Conservation (phyloP, 2,113 vertebrate species). For the Tachysurus vachellii region DNA sequence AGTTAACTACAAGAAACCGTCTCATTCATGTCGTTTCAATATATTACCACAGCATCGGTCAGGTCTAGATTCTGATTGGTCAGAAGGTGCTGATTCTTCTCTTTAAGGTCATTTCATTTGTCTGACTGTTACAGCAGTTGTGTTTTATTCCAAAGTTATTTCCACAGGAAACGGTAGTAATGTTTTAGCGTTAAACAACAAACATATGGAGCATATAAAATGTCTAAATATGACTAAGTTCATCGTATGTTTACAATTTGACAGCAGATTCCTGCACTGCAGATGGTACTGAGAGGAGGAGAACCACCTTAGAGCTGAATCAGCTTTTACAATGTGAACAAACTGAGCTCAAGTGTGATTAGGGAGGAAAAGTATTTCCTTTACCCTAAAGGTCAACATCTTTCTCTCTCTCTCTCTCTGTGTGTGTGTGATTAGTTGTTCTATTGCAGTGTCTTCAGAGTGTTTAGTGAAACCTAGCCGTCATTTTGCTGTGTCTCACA, state of each 20-base stretch:
- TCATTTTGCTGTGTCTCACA: conserved; percentile 12
- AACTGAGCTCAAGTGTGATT: not conserved
- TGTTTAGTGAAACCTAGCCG: conserved; percentile 11
- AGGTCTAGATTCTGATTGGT: not conserved
- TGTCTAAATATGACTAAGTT: not conserved
- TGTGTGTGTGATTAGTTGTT: not conserved
- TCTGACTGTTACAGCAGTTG: not conserved
- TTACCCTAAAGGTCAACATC: conserved; percentile 35
- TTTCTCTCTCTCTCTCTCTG: not conserved
- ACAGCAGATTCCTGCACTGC: not conserved
- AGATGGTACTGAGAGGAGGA: not conserved
- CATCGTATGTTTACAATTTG: not conserved
- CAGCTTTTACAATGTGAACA: not conserved
- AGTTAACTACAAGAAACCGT: not conserved
- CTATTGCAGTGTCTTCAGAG: not conserved
- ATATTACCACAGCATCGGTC: no score
- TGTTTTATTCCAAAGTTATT: not conserved
- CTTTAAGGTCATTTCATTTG: not conserved
- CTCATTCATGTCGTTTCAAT: not conserved
- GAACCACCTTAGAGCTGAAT: not conserved
- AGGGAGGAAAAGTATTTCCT: not conserved
- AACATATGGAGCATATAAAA: not conserved
- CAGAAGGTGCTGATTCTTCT: not conserved
- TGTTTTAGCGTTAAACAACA: not conserved
- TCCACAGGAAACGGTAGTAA: not conserved